Evolutionary conservation across 1,140 invertebrate species (phyloP), one percentile per base, ranked within the genome.

Genomic region (Drosophila sturtevanti): DNA sequence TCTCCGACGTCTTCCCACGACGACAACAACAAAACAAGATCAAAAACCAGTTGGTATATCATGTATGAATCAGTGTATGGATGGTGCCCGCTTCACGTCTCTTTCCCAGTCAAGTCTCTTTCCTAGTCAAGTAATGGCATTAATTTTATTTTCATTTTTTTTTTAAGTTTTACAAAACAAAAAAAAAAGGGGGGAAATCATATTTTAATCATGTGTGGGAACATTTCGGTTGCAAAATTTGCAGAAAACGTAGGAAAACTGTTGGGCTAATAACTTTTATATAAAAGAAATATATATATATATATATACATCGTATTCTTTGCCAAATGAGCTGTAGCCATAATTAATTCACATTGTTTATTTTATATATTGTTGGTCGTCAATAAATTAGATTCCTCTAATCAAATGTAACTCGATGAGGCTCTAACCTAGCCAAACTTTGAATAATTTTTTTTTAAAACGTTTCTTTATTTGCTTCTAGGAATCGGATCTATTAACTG

Each of bases 181-280:
- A 63, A 16, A 63, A 63, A 44, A 21, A 31, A 55, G 65, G 27
- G 34, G n/a, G 56, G 9, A 14, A 59, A 51, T 16, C 41, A 74
- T 72, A 71, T 61, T 68, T 72, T 64, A 82, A 79, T 72, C 69
- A 55, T 79, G 79, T 89, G 84, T 89, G 84, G 84, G 79, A 87
- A 87, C 68, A 48, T 21, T 77, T 58, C 63, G 65, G 72, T 60
- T 72, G 52, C 34, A 27, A 63, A 66, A 37, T 22, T 72, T 76
- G 51, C 69, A 63, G 22, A 58, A 58, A 58, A 58, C 16, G 2
- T 58, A 35, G 14, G 16, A 21, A 12, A 37, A 41, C 12, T 41
- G 1, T 22, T 21, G 34, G 31, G 11, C 2, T 1, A 21, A 2
- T 5, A 5, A 35, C 12, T 14, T 55, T 24, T 12, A 1, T 31